Conservation (phyloP, 2,113 vertebrate species). For the Heliornis fulica region DNA sequence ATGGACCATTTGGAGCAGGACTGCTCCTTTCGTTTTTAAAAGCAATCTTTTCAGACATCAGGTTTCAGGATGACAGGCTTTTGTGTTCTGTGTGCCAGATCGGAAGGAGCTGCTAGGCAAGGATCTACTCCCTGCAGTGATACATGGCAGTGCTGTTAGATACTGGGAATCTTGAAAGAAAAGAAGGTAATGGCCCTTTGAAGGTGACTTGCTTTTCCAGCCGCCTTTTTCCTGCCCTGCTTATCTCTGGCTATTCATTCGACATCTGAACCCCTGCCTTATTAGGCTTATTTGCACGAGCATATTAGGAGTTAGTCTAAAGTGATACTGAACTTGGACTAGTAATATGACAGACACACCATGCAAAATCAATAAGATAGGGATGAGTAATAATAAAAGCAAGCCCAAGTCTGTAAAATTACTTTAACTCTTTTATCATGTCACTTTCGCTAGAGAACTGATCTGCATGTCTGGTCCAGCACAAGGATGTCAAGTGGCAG, state of each 20-base stretch:
- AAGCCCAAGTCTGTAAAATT: conserved; percentile 12
- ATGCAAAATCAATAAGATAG: conserved; percentile 37
- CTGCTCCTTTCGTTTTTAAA: background rate
- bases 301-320: background rate
- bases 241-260: background rate
- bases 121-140: background rate
- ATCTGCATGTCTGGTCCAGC: background rate
- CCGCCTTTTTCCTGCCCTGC: background rate
- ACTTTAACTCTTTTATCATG: background rate
- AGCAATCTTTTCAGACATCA: background rate
- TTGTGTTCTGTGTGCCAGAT: background rate
- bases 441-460: background rate
- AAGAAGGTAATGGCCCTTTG: background rate
- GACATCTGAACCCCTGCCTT: background rate
- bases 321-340: conserved; percentile 16
- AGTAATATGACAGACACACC: conserved; percentile 33
- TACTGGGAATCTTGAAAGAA: background rate
- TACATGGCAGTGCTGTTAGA: background rate
- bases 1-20: background rate
- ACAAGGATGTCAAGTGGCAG: background rate
- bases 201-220: background rate
- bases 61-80: background rate
- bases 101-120: background rate
- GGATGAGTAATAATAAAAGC: conserved; percentile 17
- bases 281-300: background rate